Conservation (phyloP, 2,113 vertebrate species). For the Lampris megalopsis region DNA sequence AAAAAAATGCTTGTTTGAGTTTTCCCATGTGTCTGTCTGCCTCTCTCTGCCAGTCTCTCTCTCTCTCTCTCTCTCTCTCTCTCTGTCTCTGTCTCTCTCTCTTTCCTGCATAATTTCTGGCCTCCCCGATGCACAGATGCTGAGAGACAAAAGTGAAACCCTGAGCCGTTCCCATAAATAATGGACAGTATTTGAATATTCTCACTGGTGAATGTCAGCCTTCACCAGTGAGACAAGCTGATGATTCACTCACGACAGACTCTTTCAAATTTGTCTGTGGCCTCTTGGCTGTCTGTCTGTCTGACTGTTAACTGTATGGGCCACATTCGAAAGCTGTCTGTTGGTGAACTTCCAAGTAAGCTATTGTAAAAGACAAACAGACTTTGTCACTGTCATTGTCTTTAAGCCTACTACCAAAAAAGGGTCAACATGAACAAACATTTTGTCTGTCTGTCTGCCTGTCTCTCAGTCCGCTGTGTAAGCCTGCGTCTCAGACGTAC, state of each 20-base stretch:
- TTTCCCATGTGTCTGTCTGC: too few species aligned
- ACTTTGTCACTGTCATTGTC: too few species aligned
- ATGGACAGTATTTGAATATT: conserved; percentile 31
- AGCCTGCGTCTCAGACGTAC: too few species aligned
- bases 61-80: background rate
- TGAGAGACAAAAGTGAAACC: background rate
- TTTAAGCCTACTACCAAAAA: too few species aligned
- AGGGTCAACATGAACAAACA: too few species aligned
- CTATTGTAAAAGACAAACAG: too few species aligned
- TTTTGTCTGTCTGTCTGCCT: conserved; percentile 6
- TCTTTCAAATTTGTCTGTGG: conserved; percentile 5
- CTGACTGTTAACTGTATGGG: too few species aligned
- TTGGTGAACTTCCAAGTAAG: too few species aligned
- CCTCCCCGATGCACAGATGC: background rate
- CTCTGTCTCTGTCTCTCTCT: background rate
- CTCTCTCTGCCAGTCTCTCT: background rate
- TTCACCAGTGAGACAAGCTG: background rate
- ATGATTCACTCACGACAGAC: conserved; percentile 19
- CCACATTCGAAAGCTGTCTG: too few species aligned
- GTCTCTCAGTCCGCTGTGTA: background rate
- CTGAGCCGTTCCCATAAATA: conserved; percentile 18
- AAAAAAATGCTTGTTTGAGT: too few species aligned
- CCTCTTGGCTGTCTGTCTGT: too few species aligned
- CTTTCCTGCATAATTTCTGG: background rate
- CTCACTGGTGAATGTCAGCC: background rate